These are phyloP conservation scores for Brachionus sp. DNA, from an alignment of 1,140 invertebrate species.

Conservation along the genomic window DNA sequence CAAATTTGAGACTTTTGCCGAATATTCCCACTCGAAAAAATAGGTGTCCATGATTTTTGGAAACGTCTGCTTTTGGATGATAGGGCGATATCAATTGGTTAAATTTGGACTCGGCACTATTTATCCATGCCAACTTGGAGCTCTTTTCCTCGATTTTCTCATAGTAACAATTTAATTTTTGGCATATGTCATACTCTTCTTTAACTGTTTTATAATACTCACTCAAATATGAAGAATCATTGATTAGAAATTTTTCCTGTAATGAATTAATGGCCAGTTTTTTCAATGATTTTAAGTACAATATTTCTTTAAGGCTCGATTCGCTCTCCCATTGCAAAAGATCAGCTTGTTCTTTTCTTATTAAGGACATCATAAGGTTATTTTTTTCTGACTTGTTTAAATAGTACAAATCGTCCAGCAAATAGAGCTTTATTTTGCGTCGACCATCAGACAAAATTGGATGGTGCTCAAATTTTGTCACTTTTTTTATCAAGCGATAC, in stretches of 20 bases:
- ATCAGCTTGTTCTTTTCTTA: slow-evolving; percentile 43
- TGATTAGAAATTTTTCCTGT: slow-evolving; percentile 25
- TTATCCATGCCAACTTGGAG: not conserved
- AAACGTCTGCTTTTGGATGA: not conserved
- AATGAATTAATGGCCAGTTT: slow-evolving; percentile 42
- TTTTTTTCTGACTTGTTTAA: slow-evolving; percentile 31
- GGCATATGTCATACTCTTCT: slow-evolving; percentile 28
- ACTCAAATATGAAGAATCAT: not conserved
- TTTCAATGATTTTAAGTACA: slow-evolving; percentile 43
- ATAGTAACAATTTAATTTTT: slow-evolving; percentile 24
- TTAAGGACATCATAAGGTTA: slow-evolving; percentile 11
- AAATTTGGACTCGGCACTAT: slow-evolving; percentile 18
- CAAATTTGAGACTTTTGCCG: slow-evolving; percentile 18
- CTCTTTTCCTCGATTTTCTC: slow-evolving; percentile 26
- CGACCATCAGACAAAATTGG: not conserved
- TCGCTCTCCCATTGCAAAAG: slow-evolving; percentile 24
- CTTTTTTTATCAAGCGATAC: not conserved
- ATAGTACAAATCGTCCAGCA: slow-evolving; percentile 28
- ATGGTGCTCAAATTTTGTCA: not conserved
- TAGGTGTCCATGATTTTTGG: slow-evolving; percentile 30
- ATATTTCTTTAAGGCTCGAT: slow-evolving; percentile 33
- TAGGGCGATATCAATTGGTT: not conserved
- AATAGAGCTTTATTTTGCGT: slow-evolving; percentile 32
- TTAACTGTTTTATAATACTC: not conserved
- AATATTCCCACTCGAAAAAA: slow-evolving; percentile 38